These are phyloP conservation scores for Oreochromis niloticus DNA, from an alignment of 2,113 vertebrate genomes.

Conservation along the genomic window DNA sequence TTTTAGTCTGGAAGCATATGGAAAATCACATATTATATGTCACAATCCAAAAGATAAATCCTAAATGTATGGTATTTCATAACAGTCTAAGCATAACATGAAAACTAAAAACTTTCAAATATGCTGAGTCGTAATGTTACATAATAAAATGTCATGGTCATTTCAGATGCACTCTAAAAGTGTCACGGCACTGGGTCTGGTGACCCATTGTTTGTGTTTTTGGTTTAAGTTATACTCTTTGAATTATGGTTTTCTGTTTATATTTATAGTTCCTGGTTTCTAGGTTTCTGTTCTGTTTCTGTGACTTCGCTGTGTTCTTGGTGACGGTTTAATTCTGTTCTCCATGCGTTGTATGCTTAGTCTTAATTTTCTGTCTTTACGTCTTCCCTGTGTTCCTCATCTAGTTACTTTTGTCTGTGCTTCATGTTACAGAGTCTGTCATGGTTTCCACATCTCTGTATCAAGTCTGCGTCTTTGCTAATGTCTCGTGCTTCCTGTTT, in stretches of 20 bases:
- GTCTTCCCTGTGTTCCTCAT: not conserved
- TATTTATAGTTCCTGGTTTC: not conserved
- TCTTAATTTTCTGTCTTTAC: not conserved
- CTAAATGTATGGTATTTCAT: not conserved
- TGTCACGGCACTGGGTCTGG: not conserved
- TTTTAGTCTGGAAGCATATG: not conserved
- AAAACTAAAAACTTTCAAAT: not conserved
- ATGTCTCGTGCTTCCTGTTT: not conserved
- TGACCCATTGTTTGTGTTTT: not conserved
- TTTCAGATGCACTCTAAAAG: not conserved
- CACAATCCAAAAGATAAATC: not conserved
- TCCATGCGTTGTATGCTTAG: not conserved
- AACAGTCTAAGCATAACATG: not conserved
- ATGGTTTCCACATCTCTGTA: not conserved
- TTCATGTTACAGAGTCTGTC: not conserved
- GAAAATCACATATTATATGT: not conserved
- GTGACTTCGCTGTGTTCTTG: accelerated
- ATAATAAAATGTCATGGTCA: not conserved
- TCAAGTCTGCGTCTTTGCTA: not conserved
- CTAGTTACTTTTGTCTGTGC: not conserved
- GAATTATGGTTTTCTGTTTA: not conserved
- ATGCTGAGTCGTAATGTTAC: not conserved
- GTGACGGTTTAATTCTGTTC: not conserved
- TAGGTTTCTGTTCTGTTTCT: not conserved
- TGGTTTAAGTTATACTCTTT: not conserved